Evolutionary conservation across 2,888 invertebrate species (phyloP), one percentile per base, ranked within the genome.

Genomic region (Dendrolimus houi): DNA sequence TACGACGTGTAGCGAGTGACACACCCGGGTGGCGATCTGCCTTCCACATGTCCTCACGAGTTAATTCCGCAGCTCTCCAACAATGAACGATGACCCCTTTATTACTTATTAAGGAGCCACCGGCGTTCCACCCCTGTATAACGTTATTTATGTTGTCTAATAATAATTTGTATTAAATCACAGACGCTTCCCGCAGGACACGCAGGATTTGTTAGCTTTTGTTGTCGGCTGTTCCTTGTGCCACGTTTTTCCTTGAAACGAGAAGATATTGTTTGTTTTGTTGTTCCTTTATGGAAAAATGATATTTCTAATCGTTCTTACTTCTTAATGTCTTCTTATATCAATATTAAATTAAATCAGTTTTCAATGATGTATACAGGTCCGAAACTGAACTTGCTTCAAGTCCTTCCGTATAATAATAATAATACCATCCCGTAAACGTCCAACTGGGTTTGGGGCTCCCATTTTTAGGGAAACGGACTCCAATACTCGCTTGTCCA

Each of bases 81-180:
- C 70, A 71, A 78, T 86, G 87, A 89, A 83, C 81, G 85, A 87
- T 89, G 88, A 87, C 88, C 88, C 89, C 87, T 88, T 89, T 90
- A 89, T 89, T 90, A 89, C 86, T 89, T 89, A 90, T 89, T 89
- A 89, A 90, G 85, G 79, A 87, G 86, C 81, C 79, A 70, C 74
- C 71, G 77, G 74, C 73, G 64, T 68, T 72, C 70, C 71, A 71
- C 83, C 83, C 85, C 80, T 71, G 78, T 75, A 77, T 81, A 73
- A 70, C 76, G 87, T 89, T 89, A 90, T 90, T 89, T 90, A 90
- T 89, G 88, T 87, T 76, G 77, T 86, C 87, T 88, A 90, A 90
- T 89, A 90, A 90, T 90, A 89, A 90, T 90, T 90, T 90, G 90
- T 90, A 90, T 89, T 90, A 89, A 90, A 90, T 90, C 90, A 87